These are phyloP conservation scores for Silvanus unidentatus DNA, from an alignment of 2,888 invertebrate species.

Conservation along the genomic window DNA sequence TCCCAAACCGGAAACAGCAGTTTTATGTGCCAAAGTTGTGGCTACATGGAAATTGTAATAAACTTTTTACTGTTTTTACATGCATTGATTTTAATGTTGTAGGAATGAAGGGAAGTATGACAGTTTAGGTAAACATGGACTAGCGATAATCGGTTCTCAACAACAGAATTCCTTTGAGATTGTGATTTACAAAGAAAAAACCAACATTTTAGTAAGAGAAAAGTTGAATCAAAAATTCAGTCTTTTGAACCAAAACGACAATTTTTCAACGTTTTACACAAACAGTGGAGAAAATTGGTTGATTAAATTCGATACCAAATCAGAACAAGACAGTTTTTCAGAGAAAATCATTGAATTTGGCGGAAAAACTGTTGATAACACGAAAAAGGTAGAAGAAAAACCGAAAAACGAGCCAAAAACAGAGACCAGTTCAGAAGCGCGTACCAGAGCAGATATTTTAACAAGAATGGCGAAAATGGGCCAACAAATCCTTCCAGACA, in stretches of 20 bases:
- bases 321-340: slow-evolving; percentile 30
- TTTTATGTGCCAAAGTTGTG: slow-evolving; percentile 32
- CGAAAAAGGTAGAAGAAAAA: slow-evolving; percentile 8
- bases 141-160: slow-evolving; percentile 44
- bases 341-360: slow-evolving; percentile 22
- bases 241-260: slow-evolving; percentile 29
- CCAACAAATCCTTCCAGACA: slow-evolving; percentile 46
- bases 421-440: slow-evolving; percentile 25
- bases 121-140: slow-evolving; percentile 44
- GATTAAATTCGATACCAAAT: slow-evolving; percentile 31
- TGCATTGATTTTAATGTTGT: background rate
- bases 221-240: slow-evolving; percentile 26
- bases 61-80: background rate
- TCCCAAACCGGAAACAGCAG: slow-evolving; percentile 21
- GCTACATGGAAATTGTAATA: slow-evolving; percentile 33
- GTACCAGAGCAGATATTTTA: slow-evolving; percentile 47
- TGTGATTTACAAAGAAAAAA: slow-evolving; percentile 41
- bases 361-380: slow-evolving; percentile 17
- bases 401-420: slow-evolving; percentile 2
- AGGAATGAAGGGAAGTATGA: background rate
- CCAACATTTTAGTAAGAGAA: slow-evolving; percentile 34
- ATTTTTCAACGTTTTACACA: slow-evolving; percentile 36
- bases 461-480: slow-evolving; percentile 57
- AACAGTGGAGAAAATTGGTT: slow-evolving; percentile 35
- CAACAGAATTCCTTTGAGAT: slow-evolving; percentile 32